Evolutionary conservation across 2,888 invertebrate genomes (phyloP).

Genomic region (Saturnia japonica): DNA sequence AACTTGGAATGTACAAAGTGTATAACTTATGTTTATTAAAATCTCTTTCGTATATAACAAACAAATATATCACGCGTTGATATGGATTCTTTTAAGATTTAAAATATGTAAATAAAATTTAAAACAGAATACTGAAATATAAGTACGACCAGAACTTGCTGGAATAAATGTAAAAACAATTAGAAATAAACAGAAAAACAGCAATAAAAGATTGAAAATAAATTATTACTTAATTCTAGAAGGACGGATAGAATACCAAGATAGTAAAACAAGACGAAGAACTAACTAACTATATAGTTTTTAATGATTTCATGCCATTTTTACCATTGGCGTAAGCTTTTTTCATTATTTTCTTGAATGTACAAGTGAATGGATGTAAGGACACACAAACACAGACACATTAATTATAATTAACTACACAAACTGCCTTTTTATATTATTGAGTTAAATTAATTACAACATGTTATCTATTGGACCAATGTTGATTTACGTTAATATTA

Average conservation of each 20-base stretch:
- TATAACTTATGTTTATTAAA: constrained; percentile 41
- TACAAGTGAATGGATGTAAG: not conserved
- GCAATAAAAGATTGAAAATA: constrained; percentile 36
- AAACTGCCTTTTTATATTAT: not conserved
- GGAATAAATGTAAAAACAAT: constrained; percentile 37
- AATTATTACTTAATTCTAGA: constrained; percentile 49
- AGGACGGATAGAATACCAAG: constrained; percentile 53
- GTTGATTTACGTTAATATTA: not conserved
- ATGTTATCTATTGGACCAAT: not conserved
- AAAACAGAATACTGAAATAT: constrained; percentile 49
- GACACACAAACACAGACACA: not conserved
- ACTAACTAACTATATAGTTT: not conserved
- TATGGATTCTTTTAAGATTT: constrained; percentile 60
- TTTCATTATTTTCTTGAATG: not conserved
- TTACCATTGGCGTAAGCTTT: not conserved
- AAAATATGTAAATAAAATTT: constrained; percentile 37
- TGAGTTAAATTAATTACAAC: not conserved
- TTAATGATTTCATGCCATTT: not conserved
- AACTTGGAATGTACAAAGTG: constrained; percentile 47
- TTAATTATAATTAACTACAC: not conserved
- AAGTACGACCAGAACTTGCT: constrained; percentile 57
- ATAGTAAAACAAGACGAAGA: constrained; percentile 32
- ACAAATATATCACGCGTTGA: constrained; percentile 59
- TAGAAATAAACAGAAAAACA: constrained; percentile 34
- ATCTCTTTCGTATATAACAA: constrained; percentile 46